These are phyloP conservation scores for Ascidia mentula DNA, from an alignment of 23 tunicate species.

Conservation along the genomic window DNA sequence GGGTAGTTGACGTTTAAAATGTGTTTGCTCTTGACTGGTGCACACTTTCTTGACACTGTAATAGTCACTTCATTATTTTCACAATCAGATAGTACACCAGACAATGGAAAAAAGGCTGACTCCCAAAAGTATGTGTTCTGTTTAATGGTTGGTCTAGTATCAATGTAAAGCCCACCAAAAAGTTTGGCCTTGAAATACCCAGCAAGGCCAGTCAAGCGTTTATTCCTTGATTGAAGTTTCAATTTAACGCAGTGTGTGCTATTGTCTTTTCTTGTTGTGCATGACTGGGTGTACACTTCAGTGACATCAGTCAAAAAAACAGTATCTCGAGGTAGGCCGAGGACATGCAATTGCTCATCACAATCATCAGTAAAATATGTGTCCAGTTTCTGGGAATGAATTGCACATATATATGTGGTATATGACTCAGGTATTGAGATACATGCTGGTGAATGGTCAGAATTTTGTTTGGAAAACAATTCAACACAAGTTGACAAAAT, in stretches of 20 bases:
- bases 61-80: neutral
- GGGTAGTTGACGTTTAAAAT: constrained; percentile 27
- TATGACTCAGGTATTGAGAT: constrained; percentile 57
- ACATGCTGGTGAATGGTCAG: neutral
- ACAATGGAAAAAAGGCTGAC: constrained; percentile 66
- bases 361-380: constrained; percentile 34
- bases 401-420: constrained; percentile 42
- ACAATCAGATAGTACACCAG: neutral
- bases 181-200: constrained; percentile 71
- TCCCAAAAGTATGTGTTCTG: constrained; percentile 87
- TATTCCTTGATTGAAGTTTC: neutral
- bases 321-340: constrained; percentile 69
- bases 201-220: constrained; percentile 48
- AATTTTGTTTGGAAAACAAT: constrained; percentile 27
- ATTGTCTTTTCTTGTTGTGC: constrained; percentile 5
- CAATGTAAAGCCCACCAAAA: constrained; percentile 43
- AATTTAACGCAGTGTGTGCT: neutral
- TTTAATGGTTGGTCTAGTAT: constrained; percentile 42
- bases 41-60: constrained; percentile 16
- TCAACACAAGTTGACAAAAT: constrained; percentile 31
- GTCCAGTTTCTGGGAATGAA: constrained; percentile 24
- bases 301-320: constrained; percentile 18
- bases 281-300: constrained; percentile 18
- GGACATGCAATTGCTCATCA: constrained; percentile 26
- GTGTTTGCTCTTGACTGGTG: neutral